phyloP scores from a whole-genome alignment of 2,113 vertebrate species.

The Rousettus leschenaultii region DNA sequence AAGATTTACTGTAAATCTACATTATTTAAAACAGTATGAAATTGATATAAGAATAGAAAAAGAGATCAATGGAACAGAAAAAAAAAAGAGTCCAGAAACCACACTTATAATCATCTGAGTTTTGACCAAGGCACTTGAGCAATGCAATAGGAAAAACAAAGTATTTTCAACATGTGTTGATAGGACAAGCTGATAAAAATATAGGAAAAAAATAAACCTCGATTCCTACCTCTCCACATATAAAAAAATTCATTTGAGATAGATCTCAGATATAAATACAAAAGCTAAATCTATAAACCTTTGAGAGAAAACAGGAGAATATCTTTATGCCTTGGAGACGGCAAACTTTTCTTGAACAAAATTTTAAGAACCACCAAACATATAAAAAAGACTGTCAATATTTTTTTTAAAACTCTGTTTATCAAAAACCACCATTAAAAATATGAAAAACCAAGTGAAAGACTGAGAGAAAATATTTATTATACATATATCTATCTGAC shows the following conservation, averaged over 20 bases:
- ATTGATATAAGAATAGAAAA: not conserved
- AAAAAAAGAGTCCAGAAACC: not conserved
- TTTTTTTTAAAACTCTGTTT: not conserved
- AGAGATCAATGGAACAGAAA: not conserved
- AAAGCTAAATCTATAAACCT: not conserved
- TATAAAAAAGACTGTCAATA: not conserved
- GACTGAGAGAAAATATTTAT: not conserved
- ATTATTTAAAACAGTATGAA: not conserved
- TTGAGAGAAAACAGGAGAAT: not conserved
- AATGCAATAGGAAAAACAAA: not conserved
- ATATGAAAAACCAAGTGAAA: not conserved
- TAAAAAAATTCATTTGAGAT: not conserved
- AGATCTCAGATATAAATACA: not conserved
- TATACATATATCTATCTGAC: not conserved
- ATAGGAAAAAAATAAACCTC: not conserved
- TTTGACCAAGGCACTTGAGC: not conserved
- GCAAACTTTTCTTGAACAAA: not conserved
- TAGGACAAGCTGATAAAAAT: not conserved
- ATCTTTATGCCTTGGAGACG: not conserved
- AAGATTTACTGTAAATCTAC: not conserved
- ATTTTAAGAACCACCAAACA: not conserved
- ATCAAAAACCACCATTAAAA: not conserved
- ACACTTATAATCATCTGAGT: not conserved
- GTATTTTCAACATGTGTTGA: not conserved
- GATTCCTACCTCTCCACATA: not conserved